These are phyloP conservation scores for Anastrepha obliqua DNA, from an alignment of 1,140 invertebrate genomes.

Conservation along the genomic window DNA sequence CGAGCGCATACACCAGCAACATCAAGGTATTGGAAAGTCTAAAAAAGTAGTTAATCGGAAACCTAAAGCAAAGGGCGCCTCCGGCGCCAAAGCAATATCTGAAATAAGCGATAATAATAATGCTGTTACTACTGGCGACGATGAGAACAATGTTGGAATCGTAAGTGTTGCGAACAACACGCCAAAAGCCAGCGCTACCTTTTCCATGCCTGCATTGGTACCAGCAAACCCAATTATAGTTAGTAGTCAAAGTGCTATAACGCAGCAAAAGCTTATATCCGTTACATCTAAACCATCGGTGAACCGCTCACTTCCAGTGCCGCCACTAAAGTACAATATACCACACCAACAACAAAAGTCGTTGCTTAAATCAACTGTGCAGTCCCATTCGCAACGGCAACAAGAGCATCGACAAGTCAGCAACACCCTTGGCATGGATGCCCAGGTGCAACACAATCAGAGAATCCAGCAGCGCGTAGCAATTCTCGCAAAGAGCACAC, in stretches of 20 bases:
- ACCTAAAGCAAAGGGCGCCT: slow-evolving; percentile 59
- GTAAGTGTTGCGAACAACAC: not conserved
- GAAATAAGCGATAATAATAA: not conserved
- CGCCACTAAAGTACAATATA: slow-evolving; percentile 69
- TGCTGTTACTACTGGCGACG: slow-evolving; percentile 55
- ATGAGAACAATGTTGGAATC: slow-evolving; percentile 47
- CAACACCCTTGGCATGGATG: slow-evolving; percentile 19
- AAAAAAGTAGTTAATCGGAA: slow-evolving; percentile 68
- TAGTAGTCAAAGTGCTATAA: slow-evolving; percentile 52
- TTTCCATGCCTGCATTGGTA: slow-evolving; percentile 64
- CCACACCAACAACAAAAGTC: slow-evolving; percentile 66
- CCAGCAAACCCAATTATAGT: slow-evolving; percentile 58
- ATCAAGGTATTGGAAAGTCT: slow-evolving; percentile 67
- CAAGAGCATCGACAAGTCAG: not conserved
- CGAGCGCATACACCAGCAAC: slow-evolving; percentile 78
- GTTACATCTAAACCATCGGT: slow-evolving; percentile 49
- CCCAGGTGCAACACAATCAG: not conserved
- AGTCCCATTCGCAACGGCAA: slow-evolving; percentile 35
- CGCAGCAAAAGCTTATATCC: slow-evolving; percentile 52
- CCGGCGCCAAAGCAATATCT: not conserved
- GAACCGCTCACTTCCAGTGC: slow-evolving; percentile 67
- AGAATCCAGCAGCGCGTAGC: slow-evolving; percentile 43
- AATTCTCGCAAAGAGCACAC: not conserved
- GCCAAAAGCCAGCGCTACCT: not conserved
- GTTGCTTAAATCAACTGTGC: slow-evolving; percentile 63